Conservation (phyloP, 2,888 invertebrate genomes). For the Acanthosepion pharaonis region DNA sequence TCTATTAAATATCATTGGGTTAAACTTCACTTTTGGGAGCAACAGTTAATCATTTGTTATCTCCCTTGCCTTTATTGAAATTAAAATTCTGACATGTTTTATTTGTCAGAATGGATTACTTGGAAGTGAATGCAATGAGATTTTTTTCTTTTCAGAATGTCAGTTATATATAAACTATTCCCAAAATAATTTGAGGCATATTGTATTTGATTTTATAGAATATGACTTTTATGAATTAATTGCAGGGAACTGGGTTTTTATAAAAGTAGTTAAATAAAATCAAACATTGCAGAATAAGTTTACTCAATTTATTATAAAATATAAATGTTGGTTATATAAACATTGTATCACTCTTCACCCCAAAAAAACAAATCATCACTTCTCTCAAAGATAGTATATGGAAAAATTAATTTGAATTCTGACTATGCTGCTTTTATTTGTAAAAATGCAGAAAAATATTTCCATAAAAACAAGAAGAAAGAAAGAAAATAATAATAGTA, state of each 20-base stretch:
- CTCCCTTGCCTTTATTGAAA: background rate
- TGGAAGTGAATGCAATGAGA: background rate
- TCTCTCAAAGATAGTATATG: background rate
- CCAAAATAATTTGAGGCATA: slow-evolving; percentile 6
- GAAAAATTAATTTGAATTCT: background rate
- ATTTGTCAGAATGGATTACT: background rate
- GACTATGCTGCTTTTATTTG: background rate
- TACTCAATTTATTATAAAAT: background rate
- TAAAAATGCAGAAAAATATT: background rate
- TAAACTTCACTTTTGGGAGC: background rate
- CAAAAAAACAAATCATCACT: background rate
- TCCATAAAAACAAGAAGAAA: background rate
- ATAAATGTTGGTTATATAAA: background rate
- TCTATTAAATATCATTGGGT: background rate
- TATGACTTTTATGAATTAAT: background rate
- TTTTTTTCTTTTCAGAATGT: background rate
- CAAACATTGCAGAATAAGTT: background rate
- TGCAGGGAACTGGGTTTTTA: background rate
- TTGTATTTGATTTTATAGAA: background rate
- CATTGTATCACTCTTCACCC: background rate
- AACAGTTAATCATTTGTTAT: background rate
- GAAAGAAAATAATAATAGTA: background rate
- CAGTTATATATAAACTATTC: background rate
- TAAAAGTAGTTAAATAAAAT: background rate
- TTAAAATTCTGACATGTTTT: background rate